Percentiles rank a stretch among this genome's conserved stretches.
Conservation (phyloP, 2,888 invertebrate genomes). For the Lathronympha strigana region DNA sequence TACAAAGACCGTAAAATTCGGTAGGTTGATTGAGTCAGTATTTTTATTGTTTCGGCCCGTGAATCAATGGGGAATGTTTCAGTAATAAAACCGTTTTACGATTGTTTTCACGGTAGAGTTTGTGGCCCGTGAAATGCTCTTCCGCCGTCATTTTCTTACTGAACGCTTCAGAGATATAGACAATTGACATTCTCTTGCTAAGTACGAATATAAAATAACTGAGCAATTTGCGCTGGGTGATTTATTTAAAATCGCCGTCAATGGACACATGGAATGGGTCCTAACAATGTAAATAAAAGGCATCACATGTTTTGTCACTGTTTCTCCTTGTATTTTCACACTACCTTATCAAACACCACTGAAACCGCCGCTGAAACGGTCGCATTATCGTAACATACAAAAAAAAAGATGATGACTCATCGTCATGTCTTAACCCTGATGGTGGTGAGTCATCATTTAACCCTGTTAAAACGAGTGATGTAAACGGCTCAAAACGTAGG, state of each 20-base stretch:
- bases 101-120: slow-evolving; percentile 82
- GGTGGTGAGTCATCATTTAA: too few species aligned
- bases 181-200: slow-evolving; percentile 38
- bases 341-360: too few species aligned
- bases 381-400: too few species aligned
- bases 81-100: slow-evolving; percentile 82
- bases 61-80: slow-evolving; percentile 83
- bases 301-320: too few species aligned
- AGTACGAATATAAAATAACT: slow-evolving; percentile 43
- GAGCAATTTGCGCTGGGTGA: background rate
- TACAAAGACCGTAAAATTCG: slow-evolving; percentile 76
- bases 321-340: too few species aligned
- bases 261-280: too few species aligned
- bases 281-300: too few species aligned
- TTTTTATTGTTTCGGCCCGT: slow-evolving; percentile 81
- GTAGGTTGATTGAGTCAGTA: slow-evolving; percentile 83
- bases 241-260: background rate
- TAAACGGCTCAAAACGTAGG: too few species aligned
- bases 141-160: slow-evolving; percentile 72
- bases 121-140: slow-evolving; percentile 80
- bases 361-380: too few species aligned
- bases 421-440: too few species aligned
- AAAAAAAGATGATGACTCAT: too few species aligned
- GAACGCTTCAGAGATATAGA: slow-evolving; percentile 49
- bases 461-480: too few species aligned